These are phyloP conservation scores for Eumaeus atala DNA, from an alignment of 1,140 invertebrate species.

Conservation along the genomic window DNA sequence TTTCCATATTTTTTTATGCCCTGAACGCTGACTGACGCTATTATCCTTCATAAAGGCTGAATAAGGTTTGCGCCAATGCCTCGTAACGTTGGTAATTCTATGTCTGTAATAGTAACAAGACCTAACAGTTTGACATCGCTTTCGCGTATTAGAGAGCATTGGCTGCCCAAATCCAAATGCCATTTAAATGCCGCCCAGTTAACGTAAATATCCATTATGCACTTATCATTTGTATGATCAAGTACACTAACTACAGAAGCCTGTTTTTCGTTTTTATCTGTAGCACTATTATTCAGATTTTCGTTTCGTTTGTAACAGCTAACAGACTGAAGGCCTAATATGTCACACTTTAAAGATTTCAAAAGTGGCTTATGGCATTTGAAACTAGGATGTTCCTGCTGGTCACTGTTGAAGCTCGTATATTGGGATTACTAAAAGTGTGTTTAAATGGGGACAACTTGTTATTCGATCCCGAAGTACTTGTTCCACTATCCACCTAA, in stretches of 20 bases:
- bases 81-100: constrained; percentile 14
- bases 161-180: constrained; percentile 19
- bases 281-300: too few relatives aligned
- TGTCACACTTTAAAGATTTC: too few relatives aligned
- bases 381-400: too few relatives aligned
- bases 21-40: constrained; percentile 25
- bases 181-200: constrained; percentile 15
- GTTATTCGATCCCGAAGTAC: too few relatives aligned
- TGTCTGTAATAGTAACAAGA: constrained; percentile 2
- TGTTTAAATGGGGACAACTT: too few relatives aligned
- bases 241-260: constrained; percentile 18
- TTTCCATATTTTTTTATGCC: constrained; percentile 25
- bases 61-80: constrained; percentile 25
- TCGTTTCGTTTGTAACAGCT: too few relatives aligned
- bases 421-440: too few relatives aligned
- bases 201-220: constrained; percentile 21
- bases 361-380: too few relatives aligned
- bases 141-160: constrained; percentile 17
- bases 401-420: too few relatives aligned
- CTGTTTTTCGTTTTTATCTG: constrained; percentile 21
- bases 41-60: constrained; percentile 22
- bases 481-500: too few relatives aligned
- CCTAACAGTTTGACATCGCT: constrained; percentile 14
- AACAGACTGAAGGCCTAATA: too few relatives aligned
- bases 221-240: constrained; percentile 20